A percentile compares a stretch with the other conserved stretches of the same genome.
Conservation (phyloP, 2,797 vertebrate genomes). For the Sorex maritimensis region DNA sequence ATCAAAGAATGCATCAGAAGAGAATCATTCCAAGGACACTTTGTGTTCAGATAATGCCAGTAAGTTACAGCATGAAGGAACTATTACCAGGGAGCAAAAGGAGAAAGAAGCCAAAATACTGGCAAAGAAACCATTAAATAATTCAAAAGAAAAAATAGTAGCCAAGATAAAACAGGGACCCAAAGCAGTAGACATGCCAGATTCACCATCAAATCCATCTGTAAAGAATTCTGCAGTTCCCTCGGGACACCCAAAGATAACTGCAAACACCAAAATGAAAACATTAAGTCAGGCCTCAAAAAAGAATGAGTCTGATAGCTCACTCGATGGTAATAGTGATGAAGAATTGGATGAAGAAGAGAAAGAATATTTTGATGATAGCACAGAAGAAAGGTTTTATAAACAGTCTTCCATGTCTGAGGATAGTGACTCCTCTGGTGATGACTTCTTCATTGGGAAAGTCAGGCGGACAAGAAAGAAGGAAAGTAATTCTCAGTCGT, state of each 20-base stretch:
- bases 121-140: conserved; percentile 65
- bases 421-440: conserved; percentile 91
- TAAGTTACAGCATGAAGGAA: conserved; percentile 69
- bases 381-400: conserved; percentile 97
- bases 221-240: conserved; percentile 41
- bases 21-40: conserved; percentile 69
- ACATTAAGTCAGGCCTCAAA: conserved; percentile 51
- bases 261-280: conserved; percentile 71
- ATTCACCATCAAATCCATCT: conserved; percentile 60
- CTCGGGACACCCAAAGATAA: conserved; percentile 64
- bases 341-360: conserved; percentile 90
- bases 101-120: conserved; percentile 73
- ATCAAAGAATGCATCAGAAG: conserved; percentile 78
- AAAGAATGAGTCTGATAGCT: not conserved
- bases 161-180: conserved; percentile 60
- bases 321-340: conserved; percentile 86
- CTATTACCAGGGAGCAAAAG: conserved; percentile 72
- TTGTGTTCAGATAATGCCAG: conserved; percentile 65
- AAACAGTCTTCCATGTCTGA: conserved; percentile 96
- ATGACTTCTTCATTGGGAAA: conserved; percentile 98
- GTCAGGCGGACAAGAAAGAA: conserved; percentile 94
- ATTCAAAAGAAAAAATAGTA: conserved; percentile 56
- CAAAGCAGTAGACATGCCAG: conserved; percentile 26
- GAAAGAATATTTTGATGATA: conserved; percentile 97
- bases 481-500: conserved; percentile 83